Evolutionary conservation across 2,113 vertebrate species (phyloP).

Genomic region (Argyrosomus japonicus): DNA sequence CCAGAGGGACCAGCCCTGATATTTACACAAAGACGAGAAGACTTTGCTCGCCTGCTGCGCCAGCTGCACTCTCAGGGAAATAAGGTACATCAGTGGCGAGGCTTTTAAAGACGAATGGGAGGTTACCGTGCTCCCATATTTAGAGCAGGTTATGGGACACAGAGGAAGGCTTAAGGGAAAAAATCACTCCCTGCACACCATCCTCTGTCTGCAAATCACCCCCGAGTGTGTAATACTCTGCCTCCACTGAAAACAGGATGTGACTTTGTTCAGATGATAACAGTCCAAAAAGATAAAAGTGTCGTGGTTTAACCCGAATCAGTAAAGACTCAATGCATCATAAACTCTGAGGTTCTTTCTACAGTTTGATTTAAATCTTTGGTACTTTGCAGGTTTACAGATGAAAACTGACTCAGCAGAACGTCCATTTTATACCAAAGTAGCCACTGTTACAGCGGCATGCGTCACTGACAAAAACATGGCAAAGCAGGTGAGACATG

Average conservation of each 20-base stretch:
- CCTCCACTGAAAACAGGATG: slow-evolving; percentile 22
- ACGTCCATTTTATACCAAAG: too few relatives aligned
- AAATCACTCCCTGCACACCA: slow-evolving; percentile 28
- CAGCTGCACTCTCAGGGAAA: slow-evolving; percentile 19
- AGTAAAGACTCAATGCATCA: not conserved
- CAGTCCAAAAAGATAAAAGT: not conserved
- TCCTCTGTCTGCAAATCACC: slow-evolving; percentile 33
- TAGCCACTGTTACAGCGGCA: too few relatives aligned
- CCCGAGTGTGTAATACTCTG: slow-evolving; percentile 16
- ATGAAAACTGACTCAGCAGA: too few relatives aligned
- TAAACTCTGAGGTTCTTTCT: not conserved
- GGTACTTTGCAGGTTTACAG: too few relatives aligned
- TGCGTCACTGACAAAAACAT: too few relatives aligned
- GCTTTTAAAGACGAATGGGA: slow-evolving; percentile 34
- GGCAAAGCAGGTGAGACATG: too few relatives aligned
- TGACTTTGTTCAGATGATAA: slow-evolving; percentile 20
- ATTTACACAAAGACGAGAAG: slow-evolving; percentile 63
- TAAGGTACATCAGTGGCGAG: not conserved
- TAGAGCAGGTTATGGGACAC: slow-evolving; percentile 42
- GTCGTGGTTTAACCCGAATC: not conserved
- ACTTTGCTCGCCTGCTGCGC: slow-evolving; percentile 17
- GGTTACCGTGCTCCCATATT: slow-evolving; percentile 23
- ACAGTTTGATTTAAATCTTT: not conserved
- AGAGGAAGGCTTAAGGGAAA: slow-evolving; percentile 42
- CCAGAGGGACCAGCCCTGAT: slow-evolving; percentile 51